Evolutionary conservation across 2,888 invertebrate genomes (phyloP), one percentile per base, ranked within the genome.

Genomic region (Metacarcinus magister): DNA sequence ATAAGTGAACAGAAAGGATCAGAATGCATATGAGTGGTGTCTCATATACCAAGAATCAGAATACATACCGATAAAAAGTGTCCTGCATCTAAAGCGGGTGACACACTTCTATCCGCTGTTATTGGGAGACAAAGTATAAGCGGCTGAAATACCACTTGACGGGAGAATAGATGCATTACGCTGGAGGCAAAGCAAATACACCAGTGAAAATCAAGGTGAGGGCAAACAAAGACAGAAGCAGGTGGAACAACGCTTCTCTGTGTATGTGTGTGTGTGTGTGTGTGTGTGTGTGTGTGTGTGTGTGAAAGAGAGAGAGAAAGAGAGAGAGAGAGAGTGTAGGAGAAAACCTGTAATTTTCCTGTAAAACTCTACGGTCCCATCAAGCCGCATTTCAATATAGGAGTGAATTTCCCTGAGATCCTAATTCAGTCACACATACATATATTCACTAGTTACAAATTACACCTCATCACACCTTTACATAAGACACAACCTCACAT

Each of bases 131-230:
- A 60, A 60, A 60, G 23, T 60, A 60, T 60, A 60, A 60, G 23
- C 19, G 60, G 16, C 60, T 60, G 60, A 60, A 23, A 75, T 28
- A 28, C 75, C 8, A 75, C 75, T 75, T 75, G 75, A 23, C 75
- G 87, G 87, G 39, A 32, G 39, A 32, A 87, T 87, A 87, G 28
- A 87, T 87, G 87, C 87, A 87, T 87, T 87, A 39, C 87, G 87
- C 87, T 87, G 87, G 10, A 32, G 39, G 87, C 32, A 39, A 87
- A n/a, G 39, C 32, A 32, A 87, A 87, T 39, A 16, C 87, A 87
- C 32, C 39, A 8, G 87, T 87, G 87, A 87, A 75, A 87, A 39
- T 87, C 75, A 75, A 87, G 87, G 4, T 87, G 87, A 87, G 39
- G 23, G 87, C 13, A 87, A 87, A 87, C 8, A 39, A 32, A 87